Evolutionary conservation across 2,888 invertebrate genomes (phyloP).

Genomic region (Lomographa bimaculata): DNA sequence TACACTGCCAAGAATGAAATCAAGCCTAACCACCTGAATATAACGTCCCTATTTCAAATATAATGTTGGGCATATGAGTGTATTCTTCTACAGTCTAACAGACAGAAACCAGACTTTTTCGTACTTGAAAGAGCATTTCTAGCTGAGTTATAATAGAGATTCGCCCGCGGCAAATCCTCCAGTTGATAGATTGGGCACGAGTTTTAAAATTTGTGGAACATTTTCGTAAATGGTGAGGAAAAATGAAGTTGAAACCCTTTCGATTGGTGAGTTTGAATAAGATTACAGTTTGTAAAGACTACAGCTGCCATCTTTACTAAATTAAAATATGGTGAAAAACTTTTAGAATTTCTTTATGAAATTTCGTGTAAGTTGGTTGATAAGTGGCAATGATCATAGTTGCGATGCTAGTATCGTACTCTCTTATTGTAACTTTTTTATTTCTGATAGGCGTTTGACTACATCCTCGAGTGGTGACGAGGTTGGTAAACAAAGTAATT

Average conservation of each 20-base stretch:
- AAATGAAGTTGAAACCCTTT: slow-evolving; percentile 13
- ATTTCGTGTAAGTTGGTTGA: slow-evolving; percentile 36
- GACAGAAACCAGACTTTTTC: slow-evolving; percentile 10
- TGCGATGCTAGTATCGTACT: too few relatives aligned
- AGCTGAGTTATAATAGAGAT: slow-evolving; percentile 18
- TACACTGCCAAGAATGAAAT: slow-evolving; percentile 8
- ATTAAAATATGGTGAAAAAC: too few relatives aligned
- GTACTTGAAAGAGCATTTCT: slow-evolving; percentile 12
- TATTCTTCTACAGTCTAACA: not conserved
- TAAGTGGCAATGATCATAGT: too few relatives aligned
- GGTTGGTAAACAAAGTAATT: too few relatives aligned
- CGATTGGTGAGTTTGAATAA: slow-evolving; percentile 3
- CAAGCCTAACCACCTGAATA: too few relatives aligned
- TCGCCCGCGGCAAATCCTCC: slow-evolving; percentile 23
- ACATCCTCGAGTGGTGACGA: too few relatives aligned
- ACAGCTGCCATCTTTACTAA: slow-evolving; percentile 11
- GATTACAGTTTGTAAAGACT: slow-evolving; percentile 10
- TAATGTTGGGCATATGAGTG: too few relatives aligned
- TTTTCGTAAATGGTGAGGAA: slow-evolving; percentile 10
- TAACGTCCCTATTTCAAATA: too few relatives aligned
- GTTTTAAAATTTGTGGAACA: slow-evolving; percentile 21
- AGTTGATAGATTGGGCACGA: slow-evolving; percentile 19
- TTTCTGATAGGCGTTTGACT: too few relatives aligned
- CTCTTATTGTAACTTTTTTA: too few relatives aligned
- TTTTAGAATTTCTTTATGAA: slow-evolving; percentile 33